A percentile compares a stretch with the other conserved stretches of the same genome.
Evolutionary conservation across 2,888 invertebrate species (phyloP).

Genomic region (Nomada fucata): DNA sequence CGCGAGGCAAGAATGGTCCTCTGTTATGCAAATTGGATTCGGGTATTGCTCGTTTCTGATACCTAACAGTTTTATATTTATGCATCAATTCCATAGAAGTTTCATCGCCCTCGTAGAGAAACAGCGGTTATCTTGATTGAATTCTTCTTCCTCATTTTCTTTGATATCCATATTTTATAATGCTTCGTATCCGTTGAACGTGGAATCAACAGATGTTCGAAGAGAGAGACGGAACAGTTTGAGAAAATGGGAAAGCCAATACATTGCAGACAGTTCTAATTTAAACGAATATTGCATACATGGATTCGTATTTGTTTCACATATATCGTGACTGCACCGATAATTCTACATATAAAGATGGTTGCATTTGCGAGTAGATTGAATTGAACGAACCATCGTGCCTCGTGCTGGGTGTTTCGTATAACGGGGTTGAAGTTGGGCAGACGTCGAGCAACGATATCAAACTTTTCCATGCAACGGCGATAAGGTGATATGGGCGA

Average conservation of each 20-base stretch:
- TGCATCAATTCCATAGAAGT: too few relatives aligned
- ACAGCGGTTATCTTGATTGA: too few relatives aligned
- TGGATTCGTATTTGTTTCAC: conserved; percentile 11
- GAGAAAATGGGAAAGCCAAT: not conserved
- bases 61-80: too few relatives aligned
- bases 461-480: not conserved
- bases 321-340: not conserved
- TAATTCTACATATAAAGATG: not conserved
- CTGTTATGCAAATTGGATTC: not conserved
- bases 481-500: conserved; percentile 11
- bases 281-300: conserved; percentile 24
- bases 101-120: too few relatives aligned
- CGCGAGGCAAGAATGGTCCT: not conserved
- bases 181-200: not conserved
- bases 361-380: not conserved
- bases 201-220: not conserved
- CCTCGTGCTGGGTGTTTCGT: not conserved
- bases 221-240: not conserved
- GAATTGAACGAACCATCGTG: not conserved
- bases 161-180: not conserved
- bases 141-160: not conserved
- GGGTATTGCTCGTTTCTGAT: not conserved
- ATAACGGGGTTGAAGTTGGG: not conserved
- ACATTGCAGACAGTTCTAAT: conserved; percentile 5
- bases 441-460: not conserved